These are phyloP conservation scores for Drosophila parabipectinata DNA, from an alignment of 1,140 invertebrate genomes.

Conservation along the genomic window DNA sequence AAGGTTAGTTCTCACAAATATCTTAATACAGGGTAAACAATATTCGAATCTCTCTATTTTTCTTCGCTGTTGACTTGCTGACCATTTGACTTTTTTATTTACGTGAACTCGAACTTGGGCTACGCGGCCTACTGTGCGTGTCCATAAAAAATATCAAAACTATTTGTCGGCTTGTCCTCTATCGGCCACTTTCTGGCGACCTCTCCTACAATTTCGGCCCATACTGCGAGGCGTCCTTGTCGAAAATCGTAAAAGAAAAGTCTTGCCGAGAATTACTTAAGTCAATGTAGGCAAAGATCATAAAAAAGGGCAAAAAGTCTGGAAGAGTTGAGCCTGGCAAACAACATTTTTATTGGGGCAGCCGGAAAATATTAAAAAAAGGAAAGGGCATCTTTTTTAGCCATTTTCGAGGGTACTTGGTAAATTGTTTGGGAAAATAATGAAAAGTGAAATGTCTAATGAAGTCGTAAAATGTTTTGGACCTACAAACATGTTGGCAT, in stretches of 20 bases:
- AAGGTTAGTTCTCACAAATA: too few species aligned
- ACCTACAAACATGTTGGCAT: conserved; percentile 59
- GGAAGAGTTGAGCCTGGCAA: conserved; percentile 51
- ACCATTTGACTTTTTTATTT: conserved; percentile 69
- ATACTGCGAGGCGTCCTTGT: conserved; percentile 49
- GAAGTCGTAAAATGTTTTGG: conserved; percentile 66
- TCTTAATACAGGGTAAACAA: neutral
- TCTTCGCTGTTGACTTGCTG: conserved; percentile 33
- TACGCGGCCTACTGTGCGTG: conserved; percentile 55
- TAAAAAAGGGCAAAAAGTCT: conserved; percentile 50
- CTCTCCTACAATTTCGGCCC: conserved; percentile 15
- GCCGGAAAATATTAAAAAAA: conserved; percentile 75
- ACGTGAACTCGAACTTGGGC: conserved; percentile 22
- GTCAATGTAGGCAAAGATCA: conserved; percentile 76
- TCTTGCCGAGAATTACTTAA: conserved; percentile 76
- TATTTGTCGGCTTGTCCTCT: conserved; percentile 51
- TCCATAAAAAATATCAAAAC: conserved; percentile 64
- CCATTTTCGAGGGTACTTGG: conserved; percentile 48
- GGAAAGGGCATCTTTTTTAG: conserved; percentile 21
- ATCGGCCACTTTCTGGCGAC: neutral
- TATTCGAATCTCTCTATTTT: neutral
- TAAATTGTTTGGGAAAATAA: conserved; percentile 62
- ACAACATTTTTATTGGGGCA: conserved; percentile 67
- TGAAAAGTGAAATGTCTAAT: conserved; percentile 78
- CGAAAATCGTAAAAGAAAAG: conserved; percentile 57